These are phyloP conservation scores for Benitochromis conjunctus DNA, from an alignment of 2,113 vertebrate genomes.

Conservation along the genomic window DNA sequence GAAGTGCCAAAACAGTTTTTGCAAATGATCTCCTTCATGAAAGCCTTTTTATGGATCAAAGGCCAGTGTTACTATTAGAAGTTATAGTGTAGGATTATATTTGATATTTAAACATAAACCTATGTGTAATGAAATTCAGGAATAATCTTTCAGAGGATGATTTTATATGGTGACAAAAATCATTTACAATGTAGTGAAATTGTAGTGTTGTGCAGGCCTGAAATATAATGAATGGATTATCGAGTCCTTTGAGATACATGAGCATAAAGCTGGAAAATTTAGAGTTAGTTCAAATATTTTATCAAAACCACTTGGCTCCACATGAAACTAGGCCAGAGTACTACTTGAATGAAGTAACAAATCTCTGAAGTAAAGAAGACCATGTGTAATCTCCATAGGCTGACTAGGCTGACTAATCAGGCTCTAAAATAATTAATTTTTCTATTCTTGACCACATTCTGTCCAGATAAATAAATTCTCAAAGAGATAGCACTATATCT, in stretches of 20 bases:
- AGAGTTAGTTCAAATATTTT: not conserved
- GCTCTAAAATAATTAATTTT: constrained; percentile 13
- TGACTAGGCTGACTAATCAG: constrained; percentile 33
- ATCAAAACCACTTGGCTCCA: not conserved
- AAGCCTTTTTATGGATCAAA: constrained; percentile 35
- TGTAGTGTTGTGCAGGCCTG: not conserved
- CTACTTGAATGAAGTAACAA: not conserved
- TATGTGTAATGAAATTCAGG: not conserved
- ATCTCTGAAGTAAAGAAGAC: not conserved
- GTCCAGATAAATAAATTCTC: constrained; percentile 21
- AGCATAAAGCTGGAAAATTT: not conserved
- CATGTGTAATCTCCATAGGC: not conserved
- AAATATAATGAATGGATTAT: not conserved
- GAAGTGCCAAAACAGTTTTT: constrained; percentile 19
- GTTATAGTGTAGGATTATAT: not conserved
- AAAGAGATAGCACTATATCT: not conserved
- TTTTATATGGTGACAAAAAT: not conserved
- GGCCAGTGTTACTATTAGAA: not conserved
- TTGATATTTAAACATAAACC: not conserved
- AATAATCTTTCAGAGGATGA: not conserved
- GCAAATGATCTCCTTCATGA: not conserved
- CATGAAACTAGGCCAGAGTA: not conserved
- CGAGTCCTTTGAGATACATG: not conserved
- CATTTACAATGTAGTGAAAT: not conserved
- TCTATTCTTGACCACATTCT: not conserved